Evolutionary conservation across 2,113 vertebrate species (phyloP).

Genomic region (Cettia cetti): DNA sequence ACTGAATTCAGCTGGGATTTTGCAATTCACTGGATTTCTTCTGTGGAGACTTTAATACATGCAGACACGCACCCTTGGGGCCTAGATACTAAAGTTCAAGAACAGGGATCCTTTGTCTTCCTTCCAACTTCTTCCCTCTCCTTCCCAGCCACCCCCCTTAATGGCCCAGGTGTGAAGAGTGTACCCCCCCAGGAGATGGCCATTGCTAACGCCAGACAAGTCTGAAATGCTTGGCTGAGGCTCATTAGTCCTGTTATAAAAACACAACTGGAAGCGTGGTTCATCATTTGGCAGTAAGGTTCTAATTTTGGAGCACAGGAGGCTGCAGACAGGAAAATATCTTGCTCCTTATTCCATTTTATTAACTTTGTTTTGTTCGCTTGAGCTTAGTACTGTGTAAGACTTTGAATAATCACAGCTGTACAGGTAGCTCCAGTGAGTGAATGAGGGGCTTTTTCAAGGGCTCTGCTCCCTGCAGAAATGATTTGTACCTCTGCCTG

Average conservation of each 20-base stretch:
- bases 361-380: conserved; percentile 78
- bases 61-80: accelerated
- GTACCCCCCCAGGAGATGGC: not conserved
- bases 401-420: conserved; percentile 74
- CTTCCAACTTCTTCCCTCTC: not conserved
- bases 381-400: conserved; percentile 63
- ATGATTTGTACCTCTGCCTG: conserved; percentile 83
- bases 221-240: not conserved
- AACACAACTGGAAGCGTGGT: not conserved
- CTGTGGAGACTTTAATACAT: not conserved
- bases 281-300: conserved; percentile 27
- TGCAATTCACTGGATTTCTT: not conserved
- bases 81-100: not conserved
- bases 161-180: not conserved
- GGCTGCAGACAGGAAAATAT: conserved; percentile 64
- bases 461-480: conserved; percentile 80
- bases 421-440: conserved; percentile 73
- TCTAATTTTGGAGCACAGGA: conserved; percentile 60
- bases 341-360: conserved; percentile 71
- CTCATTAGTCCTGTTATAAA: conserved; percentile 1
- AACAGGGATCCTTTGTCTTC: not conserved
- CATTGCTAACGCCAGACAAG: not conserved
- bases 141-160: not conserved
- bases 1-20: not conserved
- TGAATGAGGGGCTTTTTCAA: conserved; percentile 74